Conservation (phyloP, 1,140 invertebrate genomes). For the Aphelinus certus region DNA sequence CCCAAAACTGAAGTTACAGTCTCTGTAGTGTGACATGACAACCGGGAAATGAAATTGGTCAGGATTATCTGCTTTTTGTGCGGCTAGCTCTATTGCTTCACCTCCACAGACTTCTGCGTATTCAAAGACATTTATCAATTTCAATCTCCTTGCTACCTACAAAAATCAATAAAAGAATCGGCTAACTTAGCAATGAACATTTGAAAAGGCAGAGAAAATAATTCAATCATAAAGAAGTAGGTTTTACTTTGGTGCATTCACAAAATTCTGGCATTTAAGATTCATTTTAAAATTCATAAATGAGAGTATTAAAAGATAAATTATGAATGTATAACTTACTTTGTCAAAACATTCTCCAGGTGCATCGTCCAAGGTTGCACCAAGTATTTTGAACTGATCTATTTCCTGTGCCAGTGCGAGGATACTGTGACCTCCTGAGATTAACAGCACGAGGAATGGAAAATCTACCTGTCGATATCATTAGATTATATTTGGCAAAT, state of each 20-base stretch:
- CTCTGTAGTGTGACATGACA: conserved; percentile 69
- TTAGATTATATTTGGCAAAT: conserved; percentile 25
- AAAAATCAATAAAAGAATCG: not conserved
- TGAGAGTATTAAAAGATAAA: not conserved
- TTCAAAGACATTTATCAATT: conserved; percentile 81
- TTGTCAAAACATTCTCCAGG: conserved; percentile 94
- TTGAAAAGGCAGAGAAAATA: not conserved
- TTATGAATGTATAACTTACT: conserved; percentile 61
- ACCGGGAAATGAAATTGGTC: conserved; percentile 74
- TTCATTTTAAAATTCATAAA: conserved; percentile 5
- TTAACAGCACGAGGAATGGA: conserved; percentile 89
- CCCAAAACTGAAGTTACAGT: conserved; percentile 89
- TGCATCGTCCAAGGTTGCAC: conserved; percentile 82
- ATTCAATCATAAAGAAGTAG: not conserved
- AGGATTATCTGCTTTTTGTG: conserved; percentile 74
- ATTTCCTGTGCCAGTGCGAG: conserved; percentile 80
- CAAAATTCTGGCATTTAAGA: conserved; percentile 20
- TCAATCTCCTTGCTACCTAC: conserved; percentile 83
- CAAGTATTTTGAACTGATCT: conserved; percentile 82
- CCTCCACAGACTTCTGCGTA: conserved; percentile 83
- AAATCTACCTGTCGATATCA: conserved; percentile 73
- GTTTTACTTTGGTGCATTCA: not conserved
- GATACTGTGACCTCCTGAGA: conserved; percentile 93
- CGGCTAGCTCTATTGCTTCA: conserved; percentile 83
- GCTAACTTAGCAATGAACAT: not conserved